A percentile compares a stretch with the other conserved stretches of the same genome.
These are phyloP conservation scores for Oreochromis grahami DNA, from an alignment of 2,797 vertebrate species.

Conservation along the genomic window DNA sequence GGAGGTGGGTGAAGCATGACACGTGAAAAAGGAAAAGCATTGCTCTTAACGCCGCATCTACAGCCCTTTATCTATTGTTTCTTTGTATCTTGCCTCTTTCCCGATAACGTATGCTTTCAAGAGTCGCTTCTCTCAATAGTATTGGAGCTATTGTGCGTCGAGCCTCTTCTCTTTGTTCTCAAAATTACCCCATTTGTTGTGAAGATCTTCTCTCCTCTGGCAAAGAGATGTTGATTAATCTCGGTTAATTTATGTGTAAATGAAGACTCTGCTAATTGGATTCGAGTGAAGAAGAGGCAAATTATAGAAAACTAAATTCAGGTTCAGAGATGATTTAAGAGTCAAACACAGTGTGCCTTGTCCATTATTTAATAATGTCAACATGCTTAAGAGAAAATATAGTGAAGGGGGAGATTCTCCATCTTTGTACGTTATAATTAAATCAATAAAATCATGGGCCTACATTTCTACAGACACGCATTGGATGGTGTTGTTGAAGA, in stretches of 20 bases:
- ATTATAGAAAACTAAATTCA: conserved; percentile 12
- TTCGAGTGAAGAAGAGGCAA: conserved; percentile 18
- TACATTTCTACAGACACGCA: conserved; percentile 29
- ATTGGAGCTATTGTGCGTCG: conserved; percentile 12
- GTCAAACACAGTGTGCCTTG: conserved; percentile 5
- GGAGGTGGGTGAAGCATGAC: conserved; percentile 76
- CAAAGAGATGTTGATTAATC: conserved; percentile 50
- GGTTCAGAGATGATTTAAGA: conserved; percentile 32
- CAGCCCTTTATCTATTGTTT: conserved; percentile 55
- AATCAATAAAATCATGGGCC: conserved; percentile 23
- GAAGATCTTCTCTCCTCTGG: conserved; percentile 41
- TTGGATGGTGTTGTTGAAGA: conserved; percentile 43
- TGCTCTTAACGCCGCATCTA: conserved; percentile 62
- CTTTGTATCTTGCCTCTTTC: not conserved
- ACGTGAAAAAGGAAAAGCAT: conserved; percentile 68
- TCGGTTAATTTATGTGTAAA: conserved; percentile 59
- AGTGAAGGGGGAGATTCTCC: not conserved
- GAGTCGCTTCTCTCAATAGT: conserved; percentile 5
- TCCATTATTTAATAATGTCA: conserved; percentile 25
- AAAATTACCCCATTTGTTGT: conserved; percentile 34
- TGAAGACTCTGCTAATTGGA: conserved; percentile 48
- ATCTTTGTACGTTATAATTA: not conserved
- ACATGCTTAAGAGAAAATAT: not conserved
- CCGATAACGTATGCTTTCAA: not conserved
- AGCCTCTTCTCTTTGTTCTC: conserved; percentile 34